A percentile compares a stretch with the other conserved stretches of the same genome.
Conservation (phyloP, 1,140 invertebrate species). For the Whitmania pigra region DNA sequence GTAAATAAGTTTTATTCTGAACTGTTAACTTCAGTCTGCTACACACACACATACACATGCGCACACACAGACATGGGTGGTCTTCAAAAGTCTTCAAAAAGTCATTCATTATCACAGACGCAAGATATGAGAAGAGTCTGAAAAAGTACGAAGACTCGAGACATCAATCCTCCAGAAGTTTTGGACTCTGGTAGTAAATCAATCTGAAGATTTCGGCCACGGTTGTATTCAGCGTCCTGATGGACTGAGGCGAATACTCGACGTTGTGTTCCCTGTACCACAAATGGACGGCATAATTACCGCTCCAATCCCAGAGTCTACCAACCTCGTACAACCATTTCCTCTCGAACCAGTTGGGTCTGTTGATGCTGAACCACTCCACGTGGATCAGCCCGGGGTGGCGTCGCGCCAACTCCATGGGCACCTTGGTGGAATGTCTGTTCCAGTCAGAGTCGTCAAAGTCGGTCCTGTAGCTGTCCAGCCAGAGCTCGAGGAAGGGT, state of each 20-base stretch:
- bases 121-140: too few relatives aligned
- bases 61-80: too few relatives aligned
- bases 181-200: slow-evolving; percentile 17
- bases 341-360: slow-evolving; percentile 23
- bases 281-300: slow-evolving; percentile 25
- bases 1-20: too few relatives aligned
- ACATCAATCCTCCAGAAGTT: slow-evolving; percentile 2
- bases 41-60: too few relatives aligned
- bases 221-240: slow-evolving; percentile 22
- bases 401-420: slow-evolving; percentile 17
- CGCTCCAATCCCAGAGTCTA: slow-evolving; percentile 22
- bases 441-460: slow-evolving; percentile 23
- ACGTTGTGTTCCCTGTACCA: slow-evolving; percentile 21
- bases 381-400: slow-evolving; percentile 22
- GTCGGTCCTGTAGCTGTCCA: slow-evolving; percentile 19
- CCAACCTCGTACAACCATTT: slow-evolving; percentile 20
- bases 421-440: slow-evolving; percentile 14
- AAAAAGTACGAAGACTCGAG: too few relatives aligned
- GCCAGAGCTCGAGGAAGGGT: slow-evolving; percentile 22
- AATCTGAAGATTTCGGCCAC: slow-evolving; percentile 22
- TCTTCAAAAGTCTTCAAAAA: too few relatives aligned
- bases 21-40: too few relatives aligned
- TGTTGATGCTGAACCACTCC: slow-evolving; percentile 23
- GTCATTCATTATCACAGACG: too few relatives aligned
- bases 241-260: slow-evolving; percentile 18